These are phyloP conservation scores for Tetramorium bicarinatum DNA, from an alignment of 2,888 invertebrate species.

Conservation along the genomic window DNA sequence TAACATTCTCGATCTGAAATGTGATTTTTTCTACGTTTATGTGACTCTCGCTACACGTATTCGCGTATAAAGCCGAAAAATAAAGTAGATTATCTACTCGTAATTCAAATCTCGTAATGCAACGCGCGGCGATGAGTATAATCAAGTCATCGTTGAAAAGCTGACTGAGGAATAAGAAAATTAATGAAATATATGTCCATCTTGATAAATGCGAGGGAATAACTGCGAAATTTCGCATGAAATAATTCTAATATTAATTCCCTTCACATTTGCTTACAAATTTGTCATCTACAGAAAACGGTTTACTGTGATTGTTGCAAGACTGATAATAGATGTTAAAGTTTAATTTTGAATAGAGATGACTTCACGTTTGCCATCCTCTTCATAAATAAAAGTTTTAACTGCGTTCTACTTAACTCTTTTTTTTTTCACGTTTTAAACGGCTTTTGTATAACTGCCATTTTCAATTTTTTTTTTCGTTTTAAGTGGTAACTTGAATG, in stretches of 20 bases:
- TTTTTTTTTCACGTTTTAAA: neutral
- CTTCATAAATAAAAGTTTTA: neutral
- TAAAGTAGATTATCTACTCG: slow-evolving; percentile 64
- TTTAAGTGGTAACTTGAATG: neutral
- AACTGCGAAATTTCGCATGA: neutral
- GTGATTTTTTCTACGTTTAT: neutral
- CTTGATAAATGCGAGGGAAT: neutral
- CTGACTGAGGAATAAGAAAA: slow-evolving; percentile 49
- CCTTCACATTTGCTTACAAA: neutral
- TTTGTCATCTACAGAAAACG: neutral
- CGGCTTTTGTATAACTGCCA: neutral
- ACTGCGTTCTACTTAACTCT: neutral
- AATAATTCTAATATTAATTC: neutral
- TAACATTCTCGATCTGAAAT: neutral
- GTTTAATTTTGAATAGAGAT: neutral
- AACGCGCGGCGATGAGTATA: slow-evolving; percentile 69
- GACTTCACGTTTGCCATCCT: neutral
- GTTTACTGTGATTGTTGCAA: neutral
- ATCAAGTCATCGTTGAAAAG: slow-evolving; percentile 57
- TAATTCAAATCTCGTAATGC: slow-evolving; percentile 53
- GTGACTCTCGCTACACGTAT: neutral
- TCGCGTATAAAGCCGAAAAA: slow-evolving; percentile 34
- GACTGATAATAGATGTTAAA: slow-evolving; percentile 7
- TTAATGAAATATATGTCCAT: neutral
- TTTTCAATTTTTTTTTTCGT: slow-evolving; percentile 4